Percentiles rank a stretch among this genome's conserved stretches.
phyloP scores from a whole-genome alignment of 1,140 invertebrate genomes.

The Rhysida immarginata region DNA sequence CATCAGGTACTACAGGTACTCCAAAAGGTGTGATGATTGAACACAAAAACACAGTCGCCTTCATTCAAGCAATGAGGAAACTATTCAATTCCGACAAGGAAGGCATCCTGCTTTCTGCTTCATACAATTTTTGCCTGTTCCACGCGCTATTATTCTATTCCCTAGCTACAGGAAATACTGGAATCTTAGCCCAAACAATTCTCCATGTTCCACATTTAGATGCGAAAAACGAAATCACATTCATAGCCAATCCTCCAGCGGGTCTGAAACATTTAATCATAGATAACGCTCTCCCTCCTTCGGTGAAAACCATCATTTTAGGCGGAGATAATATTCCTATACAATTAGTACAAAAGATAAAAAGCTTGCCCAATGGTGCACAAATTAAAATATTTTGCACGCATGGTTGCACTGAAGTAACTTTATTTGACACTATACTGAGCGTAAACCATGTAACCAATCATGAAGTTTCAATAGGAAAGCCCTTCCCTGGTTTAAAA shows the following conservation, averaged over 20 bases:
- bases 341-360: neutral
- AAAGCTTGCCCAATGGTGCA: neutral
- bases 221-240: neutral
- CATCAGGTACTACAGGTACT: neutral
- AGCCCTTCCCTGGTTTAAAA: conserved; percentile 30
- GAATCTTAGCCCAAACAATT: neutral
- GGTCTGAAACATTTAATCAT: neutral
- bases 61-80: neutral
- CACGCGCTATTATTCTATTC: neutral
- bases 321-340: neutral
- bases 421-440: neutral
- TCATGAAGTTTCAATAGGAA: conserved; percentile 26
- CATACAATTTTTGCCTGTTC: neutral
- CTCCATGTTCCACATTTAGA: neutral
- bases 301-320: neutral
- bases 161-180: neutral
- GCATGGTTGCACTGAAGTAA: neutral
- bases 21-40: neutral
- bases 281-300: neutral
- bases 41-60: neutral
- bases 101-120: neutral
- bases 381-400: neutral
- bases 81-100: neutral
- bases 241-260: neutral
- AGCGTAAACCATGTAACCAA: neutral